Base-by-base conservation (phyloP, 2,113 vertebrate species). In the Phrynosoma platyrhinos region DNA sequence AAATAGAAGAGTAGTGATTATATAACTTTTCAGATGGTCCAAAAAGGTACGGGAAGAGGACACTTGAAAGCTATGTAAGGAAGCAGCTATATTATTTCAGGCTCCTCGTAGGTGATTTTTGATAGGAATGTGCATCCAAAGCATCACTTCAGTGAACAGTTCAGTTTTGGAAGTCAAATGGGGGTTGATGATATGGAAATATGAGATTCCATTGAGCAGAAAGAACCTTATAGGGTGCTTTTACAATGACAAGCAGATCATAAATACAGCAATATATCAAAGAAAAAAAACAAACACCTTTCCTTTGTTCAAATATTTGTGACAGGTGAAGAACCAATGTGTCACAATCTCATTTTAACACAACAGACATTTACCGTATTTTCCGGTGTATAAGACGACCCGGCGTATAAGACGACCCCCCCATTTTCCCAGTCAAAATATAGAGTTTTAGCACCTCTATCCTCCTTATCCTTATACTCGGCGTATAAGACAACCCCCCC, bases 11-110 rank as follows among this genome's bases (percentile, higher is more conserved):
- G 12, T 3, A 83, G 58, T 69, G 72, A 40, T 82, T 77, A 40
- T 62, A 8, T 69, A 68, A 85, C 18, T 14, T 52, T 58, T 52
- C 62, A 87, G 32, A 78, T 87, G 92, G 40, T 1, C 53, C 86
- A 53, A 75, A 83, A 85, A 64, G 10, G 23, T 27, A 58, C 9
- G 68, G 9, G 1, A 27, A 27, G 23, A 20, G 62, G 47, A 21
- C 20, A 5, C 66, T 42, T 69, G 14, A 36, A 89, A 90, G 86
- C 88, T 2, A 62, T 80, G 16, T 14, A 13, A 0, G 79, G n/a
- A 91, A 88, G 0, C 12, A 47, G 5, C 14, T 32, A 14, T 8
- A 9, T 82, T 76, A 80, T 78, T 5, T 20, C 3, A 23, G 1
- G 83, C 58, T 83, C 58, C 40, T 30, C 80, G 79, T 10, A 42